Conservation (phyloP, 2,113 vertebrate genomes). For the Gambusia holbrooki region DNA sequence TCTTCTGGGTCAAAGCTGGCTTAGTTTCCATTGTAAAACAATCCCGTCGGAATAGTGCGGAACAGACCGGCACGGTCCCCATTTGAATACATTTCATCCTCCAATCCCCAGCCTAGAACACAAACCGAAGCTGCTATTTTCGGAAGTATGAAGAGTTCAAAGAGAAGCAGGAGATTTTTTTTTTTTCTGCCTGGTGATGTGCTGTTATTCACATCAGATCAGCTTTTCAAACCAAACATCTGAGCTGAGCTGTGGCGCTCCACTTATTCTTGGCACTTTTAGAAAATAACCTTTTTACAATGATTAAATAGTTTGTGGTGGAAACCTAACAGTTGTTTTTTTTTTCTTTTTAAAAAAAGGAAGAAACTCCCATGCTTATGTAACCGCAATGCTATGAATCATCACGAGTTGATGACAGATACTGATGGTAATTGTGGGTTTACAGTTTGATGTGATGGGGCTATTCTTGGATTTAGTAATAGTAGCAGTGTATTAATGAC, state of each 20-base stretch:
- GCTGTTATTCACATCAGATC: conserved; percentile 61
- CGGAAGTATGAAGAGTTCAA: conserved; percentile 60
- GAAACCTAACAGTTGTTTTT: conserved; percentile 18
- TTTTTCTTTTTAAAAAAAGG: neutral
- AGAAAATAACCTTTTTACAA: conserved; percentile 6
- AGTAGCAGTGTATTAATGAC: conserved; percentile 64
- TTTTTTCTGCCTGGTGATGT: conserved; percentile 72
- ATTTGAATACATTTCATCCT: conserved; percentile 78
- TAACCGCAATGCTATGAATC: conserved; percentile 56
- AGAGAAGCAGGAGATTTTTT: conserved; percentile 61
- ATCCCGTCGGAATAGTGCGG: conserved; percentile 65
- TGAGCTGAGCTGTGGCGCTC: neutral
- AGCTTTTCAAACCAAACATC: conserved; percentile 43
- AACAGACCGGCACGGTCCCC: conserved; percentile 54
- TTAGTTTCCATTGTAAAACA: conserved; percentile 75
- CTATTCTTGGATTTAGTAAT: conserved; percentile 58
- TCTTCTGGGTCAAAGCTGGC: conserved; percentile 75
- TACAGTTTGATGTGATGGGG: conserved; percentile 45
- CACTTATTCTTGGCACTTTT: conserved; percentile 11
- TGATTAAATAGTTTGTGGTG: conserved; percentile 33
- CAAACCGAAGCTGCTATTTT: conserved; percentile 73
- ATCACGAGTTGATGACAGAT: conserved; percentile 59
- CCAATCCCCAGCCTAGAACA: conserved; percentile 63
- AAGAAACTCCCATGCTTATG: conserved; percentile 58
- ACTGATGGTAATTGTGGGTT: conserved; percentile 67